A percentile compares a stretch with the other conserved stretches of the same genome.
Evolutionary conservation across 2,888 invertebrate genomes (phyloP).

Genomic region (Tuberolachnus salignus): DNA sequence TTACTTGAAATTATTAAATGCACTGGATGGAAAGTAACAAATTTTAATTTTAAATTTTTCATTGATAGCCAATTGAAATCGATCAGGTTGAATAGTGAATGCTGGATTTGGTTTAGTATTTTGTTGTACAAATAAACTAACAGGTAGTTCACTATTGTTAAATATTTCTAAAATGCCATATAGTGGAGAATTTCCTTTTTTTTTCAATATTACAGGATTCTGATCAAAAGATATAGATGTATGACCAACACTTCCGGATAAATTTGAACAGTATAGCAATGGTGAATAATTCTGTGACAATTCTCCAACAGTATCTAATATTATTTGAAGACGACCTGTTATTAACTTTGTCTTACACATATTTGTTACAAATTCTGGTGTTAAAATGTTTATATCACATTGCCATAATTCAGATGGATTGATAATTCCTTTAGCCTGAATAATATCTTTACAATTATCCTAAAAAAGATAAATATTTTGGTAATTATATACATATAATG

Average conservation of each 20-base stretch:
- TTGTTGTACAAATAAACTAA: conserved; percentile 25
- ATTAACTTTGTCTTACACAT: conserved; percentile 12
- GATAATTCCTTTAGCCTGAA: conserved; percentile 37
- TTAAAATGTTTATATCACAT: conserved; percentile 33
- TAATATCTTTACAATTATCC: conserved; percentile 37
- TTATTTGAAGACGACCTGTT: conserved; percentile 32
- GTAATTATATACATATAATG: neutral
- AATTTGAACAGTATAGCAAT: conserved; percentile 39
- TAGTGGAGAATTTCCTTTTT: neutral
- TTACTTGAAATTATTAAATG: conserved; percentile 24
- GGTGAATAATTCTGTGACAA: conserved; percentile 36
- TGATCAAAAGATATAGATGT: conserved; percentile 46
- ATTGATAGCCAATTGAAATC: conserved; percentile 29
- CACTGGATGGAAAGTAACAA: neutral
- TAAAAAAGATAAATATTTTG: conserved; percentile 5
- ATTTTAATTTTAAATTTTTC: conserved; percentile 40
- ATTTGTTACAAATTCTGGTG: conserved; percentile 20
- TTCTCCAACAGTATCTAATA: conserved; percentile 47
- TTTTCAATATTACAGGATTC: conserved; percentile 49
- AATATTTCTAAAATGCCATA: conserved; percentile 35
- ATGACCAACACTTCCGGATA: conserved; percentile 23
- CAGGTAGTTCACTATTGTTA: conserved; percentile 32
- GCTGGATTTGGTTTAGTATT: conserved; percentile 8
- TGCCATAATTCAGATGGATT: conserved; percentile 55
- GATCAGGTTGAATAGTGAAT: conserved; percentile 28